A percentile compares a stretch with the other conserved stretches of the same genome.
Conservation (phyloP, 2,888 invertebrate species). For the Eupithecia exiguata region DNA sequence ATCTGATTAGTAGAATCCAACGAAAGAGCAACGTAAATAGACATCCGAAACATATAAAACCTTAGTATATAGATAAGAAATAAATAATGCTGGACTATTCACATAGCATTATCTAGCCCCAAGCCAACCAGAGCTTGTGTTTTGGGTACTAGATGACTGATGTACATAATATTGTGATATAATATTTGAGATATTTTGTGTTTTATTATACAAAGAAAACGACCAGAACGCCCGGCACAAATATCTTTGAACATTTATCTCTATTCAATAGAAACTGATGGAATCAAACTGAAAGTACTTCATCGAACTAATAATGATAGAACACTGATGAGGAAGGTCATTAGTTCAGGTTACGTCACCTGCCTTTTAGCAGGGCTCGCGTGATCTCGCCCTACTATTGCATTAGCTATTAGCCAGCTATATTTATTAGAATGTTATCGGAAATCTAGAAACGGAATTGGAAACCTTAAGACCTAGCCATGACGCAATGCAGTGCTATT, state of each 20-base stretch:
- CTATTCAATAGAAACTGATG: neutral
- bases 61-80: no score
- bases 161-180: no score
- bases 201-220: no score
- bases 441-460: constrained; percentile 28
- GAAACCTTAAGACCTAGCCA: constrained; percentile 30
- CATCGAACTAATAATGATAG: neutral
- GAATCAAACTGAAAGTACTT: neutral
- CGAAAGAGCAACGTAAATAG: neutral
- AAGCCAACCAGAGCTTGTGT: no score
- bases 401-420: constrained; percentile 23
- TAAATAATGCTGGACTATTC: no score
- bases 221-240: no score
- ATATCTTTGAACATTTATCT: neutral
- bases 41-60: neutral
- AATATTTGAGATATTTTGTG: no score
- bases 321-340: constrained; percentile 15
- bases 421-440: constrained; percentile 33
- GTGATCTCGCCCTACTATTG: constrained; percentile 25
- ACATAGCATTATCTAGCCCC: no score
- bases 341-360: constrained; percentile 24
- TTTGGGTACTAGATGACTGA: no score
- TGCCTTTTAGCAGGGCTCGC: constrained; percentile 17
- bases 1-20: neutral
- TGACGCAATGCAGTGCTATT: constrained; percentile 34